Percentiles rank a stretch among this genome's conserved stretches.
These are phyloP conservation scores for Porites lutea DNA, from an alignment of 64 coral and sea anemone genomes.

Conservation along the genomic window DNA sequence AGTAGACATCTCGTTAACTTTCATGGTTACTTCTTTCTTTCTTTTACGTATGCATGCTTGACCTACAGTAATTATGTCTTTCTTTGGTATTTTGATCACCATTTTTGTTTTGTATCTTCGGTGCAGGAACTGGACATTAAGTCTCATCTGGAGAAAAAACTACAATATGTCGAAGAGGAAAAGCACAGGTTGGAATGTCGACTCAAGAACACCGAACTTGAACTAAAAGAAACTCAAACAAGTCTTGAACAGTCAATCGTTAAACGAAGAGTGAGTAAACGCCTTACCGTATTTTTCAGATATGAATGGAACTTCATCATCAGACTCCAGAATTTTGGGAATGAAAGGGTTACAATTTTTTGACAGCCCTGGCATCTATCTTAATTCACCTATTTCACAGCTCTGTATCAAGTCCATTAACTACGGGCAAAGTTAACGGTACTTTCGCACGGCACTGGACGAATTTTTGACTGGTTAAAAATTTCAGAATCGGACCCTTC, in stretches of 20 bases:
- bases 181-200: slow-evolving; percentile 77
- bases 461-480: too few relatives aligned
- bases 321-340: too few relatives aligned
- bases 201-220: slow-evolving; percentile 71
- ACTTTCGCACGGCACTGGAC: too few relatives aligned
- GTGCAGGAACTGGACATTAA: slow-evolving; percentile 75
- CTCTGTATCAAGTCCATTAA: too few relatives aligned
- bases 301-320: neutral
- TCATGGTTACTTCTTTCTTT: too few relatives aligned
- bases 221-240: slow-evolving; percentile 66
- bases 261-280: slow-evolving; percentile 59
- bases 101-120: neutral
- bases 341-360: too few relatives aligned
- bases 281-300: neutral
- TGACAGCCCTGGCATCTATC: too few relatives aligned
- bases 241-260: slow-evolving; percentile 41
- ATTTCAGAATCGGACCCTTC: too few relatives aligned
- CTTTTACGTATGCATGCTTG: too few relatives aligned
- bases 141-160: slow-evolving; percentile 72
- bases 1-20: too few relatives aligned
- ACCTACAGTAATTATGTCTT: neutral
- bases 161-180: slow-evolving; percentile 76
- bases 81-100: neutral
- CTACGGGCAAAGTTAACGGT: too few relatives aligned
- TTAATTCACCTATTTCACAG: too few relatives aligned